A percentile compares a stretch with the other conserved stretches of the same genome.
phyloP scores from a whole-genome alignment of 1,140 invertebrate species.

The Zaprionus nigranus region DNA sequence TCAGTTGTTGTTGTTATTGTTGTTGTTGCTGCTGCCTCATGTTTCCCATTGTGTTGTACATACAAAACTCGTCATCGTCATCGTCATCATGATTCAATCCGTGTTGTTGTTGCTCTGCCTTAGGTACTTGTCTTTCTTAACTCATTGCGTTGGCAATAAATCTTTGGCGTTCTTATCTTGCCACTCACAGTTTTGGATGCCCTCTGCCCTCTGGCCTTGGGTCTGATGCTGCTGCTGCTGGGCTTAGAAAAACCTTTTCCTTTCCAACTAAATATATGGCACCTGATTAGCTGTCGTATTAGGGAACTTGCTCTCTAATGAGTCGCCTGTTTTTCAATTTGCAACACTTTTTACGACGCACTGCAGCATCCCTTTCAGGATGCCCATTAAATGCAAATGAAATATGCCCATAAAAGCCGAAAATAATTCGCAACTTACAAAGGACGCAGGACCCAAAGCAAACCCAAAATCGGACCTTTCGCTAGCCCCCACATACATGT shows the following conservation, averaged over 20 bases:
- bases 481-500: not conserved
- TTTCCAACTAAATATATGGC: constrained; percentile 58
- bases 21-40: constrained; percentile 39
- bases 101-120: constrained; percentile 52
- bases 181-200: constrained; percentile 61
- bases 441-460: constrained; percentile 16
- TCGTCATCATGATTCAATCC: constrained; percentile 53
- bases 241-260: constrained; percentile 31
- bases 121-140: constrained; percentile 84
- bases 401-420: constrained; percentile 50
- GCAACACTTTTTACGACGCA: constrained; percentile 50
- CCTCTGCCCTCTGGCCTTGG: constrained; percentile 13
- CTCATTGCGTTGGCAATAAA: constrained; percentile 84
- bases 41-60: constrained; percentile 53
- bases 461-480: constrained; percentile 8
- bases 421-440: constrained; percentile 71
- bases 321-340: constrained; percentile 62
- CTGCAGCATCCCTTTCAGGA: constrained; percentile 6
- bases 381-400: constrained; percentile 65
- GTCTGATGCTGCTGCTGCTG: not conserved
- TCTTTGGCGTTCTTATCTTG: constrained; percentile 80
- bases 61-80: constrained; percentile 67
- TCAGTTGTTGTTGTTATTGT: constrained; percentile 23
- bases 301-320: constrained; percentile 53
- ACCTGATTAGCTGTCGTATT: constrained; percentile 67